These are phyloP conservation scores for Parnassius smintheus DNA, from an alignment of 2,888 invertebrate species.

Conservation along the genomic window DNA sequence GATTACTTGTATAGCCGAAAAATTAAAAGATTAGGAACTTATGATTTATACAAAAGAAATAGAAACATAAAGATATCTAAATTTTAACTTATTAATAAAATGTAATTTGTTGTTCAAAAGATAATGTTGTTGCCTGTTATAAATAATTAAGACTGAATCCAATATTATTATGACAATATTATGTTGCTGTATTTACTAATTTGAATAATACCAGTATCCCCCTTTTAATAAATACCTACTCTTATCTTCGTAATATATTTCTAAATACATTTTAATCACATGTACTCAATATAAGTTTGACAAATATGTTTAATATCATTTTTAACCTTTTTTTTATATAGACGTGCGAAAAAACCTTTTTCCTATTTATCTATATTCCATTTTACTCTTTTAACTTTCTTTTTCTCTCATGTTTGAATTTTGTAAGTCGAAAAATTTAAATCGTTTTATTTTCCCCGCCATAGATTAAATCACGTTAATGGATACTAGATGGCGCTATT, in stretches of 20 bases:
- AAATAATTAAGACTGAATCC: constrained; percentile 5
- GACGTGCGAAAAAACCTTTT: not conserved
- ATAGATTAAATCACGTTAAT: constrained; percentile 29
- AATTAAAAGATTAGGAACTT: constrained; percentile 59
- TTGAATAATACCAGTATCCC: not conserved
- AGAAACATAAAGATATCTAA: constrained; percentile 62
- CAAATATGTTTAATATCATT: not conserved
- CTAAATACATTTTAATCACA: too few species aligned
- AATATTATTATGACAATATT: not conserved
- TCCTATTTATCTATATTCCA: constrained; percentile 27
- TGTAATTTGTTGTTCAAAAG: constrained; percentile 2
- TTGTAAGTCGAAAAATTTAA: constrained; percentile 8
- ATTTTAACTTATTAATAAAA: constrained; percentile 45
- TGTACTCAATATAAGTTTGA: not conserved
- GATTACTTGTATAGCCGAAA: constrained; percentile 54
- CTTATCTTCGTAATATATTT: too few species aligned
- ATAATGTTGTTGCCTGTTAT: constrained; percentile 20
- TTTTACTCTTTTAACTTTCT: constrained; percentile 3
- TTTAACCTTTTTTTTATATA: not conserved
- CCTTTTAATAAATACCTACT: too few species aligned
- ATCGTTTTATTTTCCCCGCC: constrained; percentile 43
- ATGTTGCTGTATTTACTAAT: not conserved
- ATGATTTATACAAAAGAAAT: constrained; percentile 59
- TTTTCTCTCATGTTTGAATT: not conserved
- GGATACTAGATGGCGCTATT: constrained; percentile 54